Evolutionary conservation across 2,797 vertebrate genomes (phyloP), one percentile per base, ranked within the genome.

Genomic region (Acrossocheilus wenchowensis): DNA sequence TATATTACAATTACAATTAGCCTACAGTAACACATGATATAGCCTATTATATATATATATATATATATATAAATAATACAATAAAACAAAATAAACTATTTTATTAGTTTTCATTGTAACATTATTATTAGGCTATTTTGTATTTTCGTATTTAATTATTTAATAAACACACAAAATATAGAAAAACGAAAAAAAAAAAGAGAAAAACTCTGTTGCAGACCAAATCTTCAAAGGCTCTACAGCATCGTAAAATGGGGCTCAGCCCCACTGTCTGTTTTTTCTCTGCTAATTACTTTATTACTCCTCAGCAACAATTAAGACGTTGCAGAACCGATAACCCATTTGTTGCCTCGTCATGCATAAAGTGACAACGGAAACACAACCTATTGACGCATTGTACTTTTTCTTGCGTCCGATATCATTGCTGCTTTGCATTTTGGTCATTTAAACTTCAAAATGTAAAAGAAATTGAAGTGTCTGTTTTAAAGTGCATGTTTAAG

Each of bases 251-350:
- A 93, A 96, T 94, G 93, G 92, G 90, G 95, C 95, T 96, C 95
- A 95, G 88, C 94, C 95, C 92, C 95, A 95, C 96, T 95, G 96
- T 97, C 96, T 97, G 96, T 95, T 95, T 96, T 96, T 96, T 94
- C 94, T 92, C 91, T 91, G 93, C 95, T 96, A 97, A 98, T 98
- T 95, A 96, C 95, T 99, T 99, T 99, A 99, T 96, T 95, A 95
- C 97, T 96, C 95, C 97, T 95, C 95, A 96, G 92, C 93, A 94
- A 94, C 96, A 97, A 96, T 97, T 95, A 95, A 93, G 95, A 94
- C 94, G 91, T 96, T 96, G 94, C 93, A 93, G 93, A 94, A 94
- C 95, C 95, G 94, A 94, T 94, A 95, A 95, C 95, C 96, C 96
- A 94, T 96, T 96, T 98, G 96, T 96, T 97, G 81, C 50, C 73